Percentiles rank a stretch among this genome's conserved stretches.
These are phyloP conservation scores for Salminus brasiliensis DNA, from an alignment of 2,113 vertebrate genomes.

Conservation along the genomic window DNA sequence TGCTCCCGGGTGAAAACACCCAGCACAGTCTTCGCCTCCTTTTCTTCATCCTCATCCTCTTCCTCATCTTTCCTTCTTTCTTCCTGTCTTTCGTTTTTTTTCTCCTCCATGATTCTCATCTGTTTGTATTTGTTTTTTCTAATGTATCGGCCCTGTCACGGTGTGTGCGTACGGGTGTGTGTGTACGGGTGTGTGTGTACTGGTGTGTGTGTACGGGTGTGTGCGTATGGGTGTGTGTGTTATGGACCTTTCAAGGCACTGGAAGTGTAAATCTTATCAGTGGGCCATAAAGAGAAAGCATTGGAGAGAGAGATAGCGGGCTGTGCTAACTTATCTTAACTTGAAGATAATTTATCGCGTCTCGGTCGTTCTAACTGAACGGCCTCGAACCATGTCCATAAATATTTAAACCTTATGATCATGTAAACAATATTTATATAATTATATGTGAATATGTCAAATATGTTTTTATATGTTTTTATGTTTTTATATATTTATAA, in stretches of 20 bases:
- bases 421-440: no score
- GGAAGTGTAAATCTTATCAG: slow-evolving; percentile 27
- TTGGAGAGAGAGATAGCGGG: slow-evolving; percentile 14
- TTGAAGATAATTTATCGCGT: neutral
- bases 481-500: no score
- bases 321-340: slow-evolving; percentile 19
- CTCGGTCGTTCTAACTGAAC: neutral
- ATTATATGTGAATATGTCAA: no score
- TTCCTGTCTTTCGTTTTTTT: slow-evolving; percentile 4
- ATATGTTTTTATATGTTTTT: no score
- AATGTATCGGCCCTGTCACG: neutral
- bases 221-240: neutral
- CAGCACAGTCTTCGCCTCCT: neutral
- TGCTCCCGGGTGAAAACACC: slow-evolving; percentile 39
- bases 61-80: neutral
- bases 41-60: neutral
- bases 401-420: no score
- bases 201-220: no score
- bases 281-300: slow-evolving; percentile 19
- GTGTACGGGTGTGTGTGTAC: neutral
- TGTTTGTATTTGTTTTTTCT: neutral
- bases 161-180: neutral
- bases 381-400: no score
- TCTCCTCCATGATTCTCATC: slow-evolving; percentile 8
- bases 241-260: neutral